A percentile compares a stretch with the other conserved stretches of the same genome.
Conservation (phyloP, 2,113 vertebrate genomes). For the Athene noctua region DNA sequence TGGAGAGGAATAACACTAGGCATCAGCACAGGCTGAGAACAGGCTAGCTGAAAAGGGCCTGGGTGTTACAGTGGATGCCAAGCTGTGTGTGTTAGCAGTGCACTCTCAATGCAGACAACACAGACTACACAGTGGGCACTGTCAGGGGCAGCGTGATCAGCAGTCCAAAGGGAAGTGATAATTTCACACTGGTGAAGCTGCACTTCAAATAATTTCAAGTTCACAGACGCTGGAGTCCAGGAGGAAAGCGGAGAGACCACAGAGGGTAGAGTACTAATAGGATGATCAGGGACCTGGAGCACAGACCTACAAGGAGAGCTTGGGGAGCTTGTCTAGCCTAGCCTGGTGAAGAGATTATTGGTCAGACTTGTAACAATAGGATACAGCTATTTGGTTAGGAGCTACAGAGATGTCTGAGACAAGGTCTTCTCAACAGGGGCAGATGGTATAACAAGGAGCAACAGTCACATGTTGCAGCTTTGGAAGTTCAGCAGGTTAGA, state of each 20-base stretch:
- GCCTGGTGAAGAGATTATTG: background rate
- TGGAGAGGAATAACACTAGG: background rate
- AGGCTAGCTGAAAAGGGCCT: background rate
- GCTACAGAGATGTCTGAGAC: background rate
- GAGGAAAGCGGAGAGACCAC: background rate
- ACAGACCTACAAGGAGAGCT: background rate
- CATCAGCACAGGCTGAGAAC: background rate
- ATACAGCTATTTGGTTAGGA: background rate
- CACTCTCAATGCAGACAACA: background rate
- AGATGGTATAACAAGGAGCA: background rate
- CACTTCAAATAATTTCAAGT: background rate
- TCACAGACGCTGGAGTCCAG: fast-evolving
- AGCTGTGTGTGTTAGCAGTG: background rate
- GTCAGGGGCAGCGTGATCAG: background rate
- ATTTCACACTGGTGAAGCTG: background rate
- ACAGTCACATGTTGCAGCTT: background rate
- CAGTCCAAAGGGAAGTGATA: background rate
- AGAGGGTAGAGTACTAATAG: background rate
- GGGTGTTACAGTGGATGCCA: background rate
- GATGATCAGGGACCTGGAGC: background rate
- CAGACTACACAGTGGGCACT: fast-evolving
- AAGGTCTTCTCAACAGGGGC: background rate
- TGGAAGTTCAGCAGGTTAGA: background rate
- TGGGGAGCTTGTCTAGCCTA: background rate
- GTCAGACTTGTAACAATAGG: background rate